Evolutionary conservation across 2,113 vertebrate genomes (phyloP).

Genomic region (Salvelinus sp.): DNA sequence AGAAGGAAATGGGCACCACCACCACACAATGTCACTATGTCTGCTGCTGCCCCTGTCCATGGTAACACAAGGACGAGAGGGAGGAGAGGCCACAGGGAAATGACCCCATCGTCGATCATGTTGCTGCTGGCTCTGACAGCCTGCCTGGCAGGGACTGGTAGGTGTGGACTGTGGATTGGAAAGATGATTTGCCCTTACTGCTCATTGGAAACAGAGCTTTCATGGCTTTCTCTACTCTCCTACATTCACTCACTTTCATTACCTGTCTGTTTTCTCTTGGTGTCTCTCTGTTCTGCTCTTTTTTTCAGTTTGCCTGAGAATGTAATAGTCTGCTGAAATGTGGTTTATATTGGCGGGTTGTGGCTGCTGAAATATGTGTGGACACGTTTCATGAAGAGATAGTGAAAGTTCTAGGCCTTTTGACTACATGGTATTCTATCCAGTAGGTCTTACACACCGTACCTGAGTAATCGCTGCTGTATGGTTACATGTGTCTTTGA

Average conservation of each 20-base stretch:
- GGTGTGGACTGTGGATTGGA: constrained; percentile 35
- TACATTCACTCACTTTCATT: not conserved
- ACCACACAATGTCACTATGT: constrained; percentile 68
- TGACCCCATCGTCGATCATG: constrained; percentile 47
- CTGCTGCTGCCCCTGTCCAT: constrained; percentile 28
- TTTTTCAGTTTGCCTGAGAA: not conserved
- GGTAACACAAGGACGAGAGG: constrained; percentile 57
- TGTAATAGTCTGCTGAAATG: not conserved
- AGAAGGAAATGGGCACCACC: not conserved
- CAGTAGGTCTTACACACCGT: not conserved
- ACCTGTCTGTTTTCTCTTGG: not conserved
- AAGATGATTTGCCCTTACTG: not conserved
- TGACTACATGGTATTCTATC: not conserved
- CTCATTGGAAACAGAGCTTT: not conserved
- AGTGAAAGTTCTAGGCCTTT: not conserved
- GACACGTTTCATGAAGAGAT: not conserved
- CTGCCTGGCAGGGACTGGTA: constrained; percentile 65
- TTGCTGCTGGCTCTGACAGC: constrained; percentile 42
- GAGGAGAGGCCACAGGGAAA: constrained; percentile 56
- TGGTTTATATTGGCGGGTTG: not conserved
- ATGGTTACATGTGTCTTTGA: too few species aligned
- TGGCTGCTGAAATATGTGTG: not conserved
- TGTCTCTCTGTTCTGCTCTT: constrained; percentile 24
- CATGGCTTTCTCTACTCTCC: not conserved
- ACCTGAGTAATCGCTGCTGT: not conserved